These are phyloP conservation scores for Xiphophorus couchianus DNA, from an alignment of 2,113 vertebrate genomes.

Conservation along the genomic window DNA sequence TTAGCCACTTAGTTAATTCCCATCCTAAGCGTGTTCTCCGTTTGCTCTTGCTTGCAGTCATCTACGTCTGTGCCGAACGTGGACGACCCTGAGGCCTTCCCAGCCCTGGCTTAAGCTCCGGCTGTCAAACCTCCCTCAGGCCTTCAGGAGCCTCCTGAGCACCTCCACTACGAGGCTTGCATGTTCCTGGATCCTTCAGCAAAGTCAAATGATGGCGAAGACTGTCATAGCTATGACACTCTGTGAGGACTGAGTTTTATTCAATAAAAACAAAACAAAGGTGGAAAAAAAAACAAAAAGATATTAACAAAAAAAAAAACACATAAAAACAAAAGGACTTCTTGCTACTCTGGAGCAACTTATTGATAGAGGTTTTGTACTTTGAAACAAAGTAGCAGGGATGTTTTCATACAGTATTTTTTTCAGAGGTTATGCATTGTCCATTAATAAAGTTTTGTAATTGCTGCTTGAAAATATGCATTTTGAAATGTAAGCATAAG, in stretches of 20 bases:
- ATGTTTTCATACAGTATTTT: constrained; percentile 98
- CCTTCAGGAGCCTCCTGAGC: constrained; percentile 83
- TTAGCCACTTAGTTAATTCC: neutral
- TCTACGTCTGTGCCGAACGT: constrained; percentile 94
- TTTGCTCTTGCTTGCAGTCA: constrained; percentile 73
- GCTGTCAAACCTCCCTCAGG: constrained; percentile 80
- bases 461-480: constrained; percentile 99
- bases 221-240: constrained; percentile 98
- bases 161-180: constrained; percentile 97
- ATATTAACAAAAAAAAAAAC: constrained; percentile 72
- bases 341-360: constrained; percentile 98
- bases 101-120: constrained; percentile 92
- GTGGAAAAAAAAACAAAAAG: constrained; percentile 83
- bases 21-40: too few relatives aligned
- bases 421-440: constrained; percentile 99
- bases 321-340: constrained; percentile 91
- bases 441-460: constrained; percentile 98
- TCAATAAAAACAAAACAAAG: constrained; percentile 88
- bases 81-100: constrained; percentile 99
- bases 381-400: constrained; percentile 99
- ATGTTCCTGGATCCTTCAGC: constrained; percentile 99
- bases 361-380: constrained; percentile 99
- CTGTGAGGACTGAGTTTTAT: constrained; percentile 99
- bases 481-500: constrained; percentile 96
- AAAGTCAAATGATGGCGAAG: constrained; percentile 85